These are phyloP conservation scores for Portevinia maculata DNA, from an alignment of 2,888 invertebrate genomes.

Conservation along the genomic window DNA sequence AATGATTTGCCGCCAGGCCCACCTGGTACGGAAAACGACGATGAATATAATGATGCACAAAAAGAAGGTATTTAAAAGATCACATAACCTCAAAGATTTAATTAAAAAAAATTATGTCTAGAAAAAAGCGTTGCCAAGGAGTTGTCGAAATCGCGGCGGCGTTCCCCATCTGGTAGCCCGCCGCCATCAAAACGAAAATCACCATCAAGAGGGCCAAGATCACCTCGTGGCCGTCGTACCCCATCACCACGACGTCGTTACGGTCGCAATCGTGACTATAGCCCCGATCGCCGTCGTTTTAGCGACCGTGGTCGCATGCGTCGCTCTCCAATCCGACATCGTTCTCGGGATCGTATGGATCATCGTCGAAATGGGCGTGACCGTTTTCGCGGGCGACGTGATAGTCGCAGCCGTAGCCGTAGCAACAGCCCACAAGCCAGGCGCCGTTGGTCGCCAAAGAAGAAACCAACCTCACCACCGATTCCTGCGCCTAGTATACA, in stretches of 20 bases:
- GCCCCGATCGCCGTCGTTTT: constrained; percentile 76
- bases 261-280: constrained; percentile 55
- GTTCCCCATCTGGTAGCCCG: constrained; percentile 78
- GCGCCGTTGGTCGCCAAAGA: constrained; percentile 81
- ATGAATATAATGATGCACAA: constrained; percentile 49
- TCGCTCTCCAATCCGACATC: constrained; percentile 75
- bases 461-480: constrained; percentile 76
- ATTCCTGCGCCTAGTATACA: constrained; percentile 74
- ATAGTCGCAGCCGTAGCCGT: constrained; percentile 77
- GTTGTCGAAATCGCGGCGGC: constrained; percentile 75
- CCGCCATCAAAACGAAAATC: constrained; percentile 76
- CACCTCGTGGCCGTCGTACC: constrained; percentile 77
- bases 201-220: constrained; percentile 55
- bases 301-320: constrained; percentile 76
- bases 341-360: constrained; percentile 76
- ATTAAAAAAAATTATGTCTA: background rate
- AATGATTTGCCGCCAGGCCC: constrained; percentile 79
- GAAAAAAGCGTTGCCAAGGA: constrained; percentile 70
- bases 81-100: background rate
- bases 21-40: constrained; percentile 80
- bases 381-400: constrained; percentile 76
- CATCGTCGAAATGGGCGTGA: constrained; percentile 76
- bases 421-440: constrained; percentile 78
- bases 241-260: constrained; percentile 80
- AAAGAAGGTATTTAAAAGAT: constrained; percentile 37